These are phyloP conservation scores for Drosophila yooni DNA, from an alignment of 2,888 invertebrate species.

Conservation along the genomic window DNA sequence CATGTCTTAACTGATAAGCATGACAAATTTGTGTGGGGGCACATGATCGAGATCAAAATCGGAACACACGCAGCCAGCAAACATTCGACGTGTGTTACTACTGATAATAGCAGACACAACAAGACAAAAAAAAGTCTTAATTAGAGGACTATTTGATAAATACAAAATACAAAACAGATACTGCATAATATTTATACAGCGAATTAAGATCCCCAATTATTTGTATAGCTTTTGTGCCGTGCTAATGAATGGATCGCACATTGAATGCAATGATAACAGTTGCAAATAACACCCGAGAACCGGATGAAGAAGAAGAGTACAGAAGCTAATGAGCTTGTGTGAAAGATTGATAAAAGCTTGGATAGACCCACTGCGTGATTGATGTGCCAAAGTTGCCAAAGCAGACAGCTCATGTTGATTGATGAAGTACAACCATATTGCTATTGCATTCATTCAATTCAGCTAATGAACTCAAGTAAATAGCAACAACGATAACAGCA, in stretches of 20 bases:
- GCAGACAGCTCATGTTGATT: neutral
- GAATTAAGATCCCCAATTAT: slow-evolving; percentile 28
- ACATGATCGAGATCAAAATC: slow-evolving; percentile 68
- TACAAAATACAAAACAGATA: neutral
- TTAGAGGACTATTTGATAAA: slow-evolving; percentile 23
- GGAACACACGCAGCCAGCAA: slow-evolving; percentile 21
- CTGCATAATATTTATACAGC: slow-evolving; percentile 24
- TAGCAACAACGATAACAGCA: neutral
- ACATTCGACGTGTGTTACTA: slow-evolving; percentile 14
- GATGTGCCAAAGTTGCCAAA: neutral
- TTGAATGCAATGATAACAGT: neutral
- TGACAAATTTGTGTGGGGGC: slow-evolving; percentile 72
- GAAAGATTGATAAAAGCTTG: neutral
- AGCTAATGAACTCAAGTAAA: neutral
- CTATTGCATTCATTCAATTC: neutral
- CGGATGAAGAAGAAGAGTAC: neutral
- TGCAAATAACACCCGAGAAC: neutral
- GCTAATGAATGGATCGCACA: neutral
- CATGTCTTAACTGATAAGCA: slow-evolving; percentile 67
- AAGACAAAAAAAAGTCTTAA: slow-evolving; percentile 12
- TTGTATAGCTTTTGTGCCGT: slow-evolving; percentile 2
- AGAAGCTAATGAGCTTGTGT: neutral
- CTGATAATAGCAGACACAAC: slow-evolving; percentile 21
- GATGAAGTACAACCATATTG: slow-evolving; percentile 1
- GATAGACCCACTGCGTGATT: neutral